Conservation (phyloP, 2,888 invertebrate genomes). For the Bombyx huttoni region DNA sequence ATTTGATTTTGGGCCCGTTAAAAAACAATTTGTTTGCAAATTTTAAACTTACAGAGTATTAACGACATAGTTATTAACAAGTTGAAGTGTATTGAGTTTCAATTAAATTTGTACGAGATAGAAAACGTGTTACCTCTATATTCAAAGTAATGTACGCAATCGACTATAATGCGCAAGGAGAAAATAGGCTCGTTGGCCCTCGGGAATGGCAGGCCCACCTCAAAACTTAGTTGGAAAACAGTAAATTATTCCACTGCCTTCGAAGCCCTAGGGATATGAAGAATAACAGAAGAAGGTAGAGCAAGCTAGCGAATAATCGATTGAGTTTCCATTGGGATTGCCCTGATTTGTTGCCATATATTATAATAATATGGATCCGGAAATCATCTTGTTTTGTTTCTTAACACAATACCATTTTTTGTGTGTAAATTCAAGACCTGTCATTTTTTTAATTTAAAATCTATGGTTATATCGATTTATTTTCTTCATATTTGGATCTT, state of each 20-base stretch:
- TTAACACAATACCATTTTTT: too few species aligned
- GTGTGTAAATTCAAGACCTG: too few species aligned
- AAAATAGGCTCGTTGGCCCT: slow-evolving; percentile 27
- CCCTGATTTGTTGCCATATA: slow-evolving; percentile 12
- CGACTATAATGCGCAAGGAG: slow-evolving; percentile 27
- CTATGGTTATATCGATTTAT: too few species aligned
- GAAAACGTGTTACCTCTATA: slow-evolving; percentile 11
- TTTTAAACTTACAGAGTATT: too few species aligned
- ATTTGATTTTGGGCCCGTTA: too few species aligned
- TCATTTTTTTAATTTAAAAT: too few species aligned
- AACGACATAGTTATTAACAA: too few species aligned
- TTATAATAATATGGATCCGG: slow-evolving; percentile 2
- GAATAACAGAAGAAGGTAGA: slow-evolving; percentile 46
- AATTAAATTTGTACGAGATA: slow-evolving; percentile 2
- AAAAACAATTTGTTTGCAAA: too few species aligned
- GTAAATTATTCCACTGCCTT: slow-evolving; percentile 51
- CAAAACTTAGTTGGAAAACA: slow-evolving; percentile 49
- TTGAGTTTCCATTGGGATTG: slow-evolving; percentile 16
- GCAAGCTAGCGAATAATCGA: slow-evolving; percentile 30
- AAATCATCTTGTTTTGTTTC: too few species aligned
- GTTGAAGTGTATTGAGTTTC: too few species aligned
- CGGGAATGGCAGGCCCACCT: slow-evolving; percentile 34
- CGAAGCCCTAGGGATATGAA: slow-evolving; percentile 27
- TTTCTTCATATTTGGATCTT: too few species aligned
- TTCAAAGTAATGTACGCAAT: slow-evolving; percentile 22